A percentile compares a stretch with the other conserved stretches of the same genome.
Conservation (phyloP, 2,113 vertebrate genomes). For the Lepisosteus osseus region DNA sequence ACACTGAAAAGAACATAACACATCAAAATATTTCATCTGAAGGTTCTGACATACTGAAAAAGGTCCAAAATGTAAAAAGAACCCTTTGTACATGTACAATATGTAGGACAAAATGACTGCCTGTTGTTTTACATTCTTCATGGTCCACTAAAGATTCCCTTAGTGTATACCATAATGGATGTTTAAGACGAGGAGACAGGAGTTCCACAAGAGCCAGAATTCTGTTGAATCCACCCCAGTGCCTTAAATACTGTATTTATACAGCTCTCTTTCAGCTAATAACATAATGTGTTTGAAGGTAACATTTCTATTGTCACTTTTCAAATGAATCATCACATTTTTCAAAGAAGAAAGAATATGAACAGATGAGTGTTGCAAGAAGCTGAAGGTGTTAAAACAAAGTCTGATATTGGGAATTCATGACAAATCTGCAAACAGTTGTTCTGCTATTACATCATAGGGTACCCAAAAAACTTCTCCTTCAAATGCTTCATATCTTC, state of each 20-base stretch:
- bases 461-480: too few species aligned
- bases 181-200: background rate
- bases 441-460: too few species aligned
- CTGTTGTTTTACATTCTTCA: background rate
- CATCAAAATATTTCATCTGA: too few species aligned
- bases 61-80: background rate
- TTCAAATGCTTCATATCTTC: too few species aligned
- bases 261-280: background rate
- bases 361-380: too few species aligned
- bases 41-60: too few species aligned
- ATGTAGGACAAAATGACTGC: constrained; percentile 12
- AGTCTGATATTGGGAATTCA: too few species aligned
- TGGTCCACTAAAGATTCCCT: constrained; percentile 16
- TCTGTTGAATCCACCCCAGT: constrained; percentile 8
- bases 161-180: constrained; percentile 10
- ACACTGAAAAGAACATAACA: too few species aligned
- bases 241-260: constrained; percentile 21
- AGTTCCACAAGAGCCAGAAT: constrained; percentile 1
- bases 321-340: background rate
- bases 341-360: too few species aligned
- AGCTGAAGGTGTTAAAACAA: too few species aligned
- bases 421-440: too few species aligned
- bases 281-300: background rate
- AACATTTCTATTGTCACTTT: background rate
- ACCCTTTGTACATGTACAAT: constrained; percentile 14